These are phyloP conservation scores for Aphidoletes aphidimyza DNA, from an alignment of 2,888 invertebrate species.

Conservation along the genomic window DNA sequence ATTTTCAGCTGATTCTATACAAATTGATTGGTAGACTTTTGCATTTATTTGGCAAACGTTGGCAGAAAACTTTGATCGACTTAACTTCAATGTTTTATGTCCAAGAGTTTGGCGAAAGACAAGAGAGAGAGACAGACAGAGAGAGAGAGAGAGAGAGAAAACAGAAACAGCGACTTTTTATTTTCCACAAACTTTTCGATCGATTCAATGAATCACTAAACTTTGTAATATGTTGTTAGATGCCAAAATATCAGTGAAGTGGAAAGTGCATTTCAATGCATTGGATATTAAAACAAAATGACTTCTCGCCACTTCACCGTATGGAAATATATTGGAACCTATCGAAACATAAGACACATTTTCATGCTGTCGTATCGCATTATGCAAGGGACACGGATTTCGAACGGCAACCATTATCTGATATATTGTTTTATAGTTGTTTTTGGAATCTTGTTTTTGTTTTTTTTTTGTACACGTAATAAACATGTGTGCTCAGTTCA, in stretches of 20 bases:
- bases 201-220: constrained; percentile 20
- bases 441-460: neutral
- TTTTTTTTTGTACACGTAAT: too few relatives aligned
- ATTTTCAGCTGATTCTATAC: neutral
- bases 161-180: neutral
- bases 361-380: too few relatives aligned
- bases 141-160: too few relatives aligned
- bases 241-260: constrained; percentile 1
- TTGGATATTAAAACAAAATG: constrained; percentile 3
- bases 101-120: neutral
- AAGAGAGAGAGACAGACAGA: too few relatives aligned
- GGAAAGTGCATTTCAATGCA: neutral
- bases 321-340: too few relatives aligned
- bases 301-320: neutral
- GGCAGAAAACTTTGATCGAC: constrained; percentile 31
- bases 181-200: neutral
- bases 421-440: neutral
- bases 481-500: constrained; percentile 48
- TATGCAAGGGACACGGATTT: too few relatives aligned
- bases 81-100: neutral
- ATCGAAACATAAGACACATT: neutral
- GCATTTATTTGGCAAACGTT: neutral
- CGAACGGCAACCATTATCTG: neutral
- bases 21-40: neutral
- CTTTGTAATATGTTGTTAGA: constrained; percentile 42